Evolutionary conservation across 92 coral and sea anemone genomes (phyloP), one percentile per base, ranked within the genome.

Genomic region (Zoanthus sociatus): DNA sequence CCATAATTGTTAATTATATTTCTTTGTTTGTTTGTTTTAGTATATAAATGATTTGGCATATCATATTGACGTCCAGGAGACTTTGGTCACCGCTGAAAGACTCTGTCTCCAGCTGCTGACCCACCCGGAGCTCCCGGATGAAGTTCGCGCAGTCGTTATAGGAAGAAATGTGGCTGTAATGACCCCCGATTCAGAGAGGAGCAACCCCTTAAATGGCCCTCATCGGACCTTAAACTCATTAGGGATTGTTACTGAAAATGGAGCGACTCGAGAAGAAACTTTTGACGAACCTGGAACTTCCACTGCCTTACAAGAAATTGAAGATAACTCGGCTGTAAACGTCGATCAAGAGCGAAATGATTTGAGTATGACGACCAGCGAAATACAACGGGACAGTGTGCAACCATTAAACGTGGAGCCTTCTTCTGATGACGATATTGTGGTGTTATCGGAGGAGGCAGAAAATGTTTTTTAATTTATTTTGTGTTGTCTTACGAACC

Each of bases 41-140:
- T 95, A 97, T 61, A 94, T 97, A 89, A 97, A 97, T 84, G 98
- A 93, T 67, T 68, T 97, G 71, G 96, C 99, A 21, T 90, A 93
- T 94, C 93, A 93, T 48, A 95, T 97, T 15, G 96, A 97, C 67
- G 92, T 97, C 9, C 92, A 92, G 1, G 92, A 95, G 76, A 89
- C 94, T 77, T 84, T 97, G 8, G 33, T 93, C 78, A 92, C 83
- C 63, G 97, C 99, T 26, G 98, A 97, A 77, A 89, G 88, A 56
- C 89, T 97, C 72, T 97, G 99, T 68, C 92, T 95, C 47, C 99
- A 97, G 89, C 89, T 97, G 47, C 91, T 89, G 11, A 90, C 87
- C 3, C 91, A 87, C 55, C 94, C 95, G 8, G 90, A 90, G n/a
- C 87, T 95, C 42, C 99, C 99, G 18, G 99, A 83, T 69, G 98